These are phyloP conservation scores for Pangasius krempfi DNA, from an alignment of 2,797 vertebrate species.

Conservation along the genomic window DNA sequence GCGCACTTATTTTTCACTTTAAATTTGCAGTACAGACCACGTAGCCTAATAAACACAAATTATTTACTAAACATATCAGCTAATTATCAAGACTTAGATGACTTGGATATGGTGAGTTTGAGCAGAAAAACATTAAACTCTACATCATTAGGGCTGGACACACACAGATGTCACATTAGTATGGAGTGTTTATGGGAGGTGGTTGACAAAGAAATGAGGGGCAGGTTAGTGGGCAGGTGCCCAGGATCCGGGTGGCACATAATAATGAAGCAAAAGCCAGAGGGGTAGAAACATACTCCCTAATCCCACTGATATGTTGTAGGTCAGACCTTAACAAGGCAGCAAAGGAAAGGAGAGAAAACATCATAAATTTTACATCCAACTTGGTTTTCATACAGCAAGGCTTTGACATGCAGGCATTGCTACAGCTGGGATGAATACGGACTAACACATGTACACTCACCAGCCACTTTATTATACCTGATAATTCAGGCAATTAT, in stretches of 20 bases:
- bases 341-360: conserved; percentile 63
- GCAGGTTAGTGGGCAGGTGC: conserved; percentile 65
- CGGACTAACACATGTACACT: conserved; percentile 10
- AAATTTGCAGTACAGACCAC: background rate
- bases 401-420: background rate
- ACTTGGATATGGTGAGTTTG: background rate
- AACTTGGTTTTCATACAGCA: conserved; percentile 11
- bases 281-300: conserved; percentile 90
- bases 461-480: background rate
- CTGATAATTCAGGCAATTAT: background rate
- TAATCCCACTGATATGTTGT: conserved; percentile 93
- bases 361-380: conserved; percentile 34
- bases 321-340: conserved; percentile 93
- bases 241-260: conserved; percentile 70
- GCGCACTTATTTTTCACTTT: background rate
- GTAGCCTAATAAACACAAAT: background rate
- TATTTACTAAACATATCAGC: no score
- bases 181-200: conserved; percentile 17
- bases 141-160: background rate
- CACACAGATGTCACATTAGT: background rate
- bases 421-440: background rate
- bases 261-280: conserved; percentile 60
- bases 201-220: conserved; percentile 51
- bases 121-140: background rate
- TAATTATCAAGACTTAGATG: background rate